Percentiles rank a stretch among this genome's conserved stretches.
These are phyloP conservation scores for Drepana arcuata DNA, from an alignment of 1,140 invertebrate genomes.

Conservation along the genomic window DNA sequence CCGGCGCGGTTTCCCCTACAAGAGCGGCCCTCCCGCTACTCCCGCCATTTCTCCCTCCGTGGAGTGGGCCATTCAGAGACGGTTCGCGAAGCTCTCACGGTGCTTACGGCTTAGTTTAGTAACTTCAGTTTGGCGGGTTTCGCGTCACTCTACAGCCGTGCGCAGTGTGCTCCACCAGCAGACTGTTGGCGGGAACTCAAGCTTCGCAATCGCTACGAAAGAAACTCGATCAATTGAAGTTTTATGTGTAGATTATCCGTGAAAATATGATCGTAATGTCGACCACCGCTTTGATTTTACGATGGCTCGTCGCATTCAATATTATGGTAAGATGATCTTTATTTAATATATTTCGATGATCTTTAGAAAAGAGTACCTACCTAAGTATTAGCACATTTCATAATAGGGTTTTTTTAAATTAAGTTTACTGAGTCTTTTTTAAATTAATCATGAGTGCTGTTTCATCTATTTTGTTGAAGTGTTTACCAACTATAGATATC, in stretches of 20 bases:
- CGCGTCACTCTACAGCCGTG: conserved; percentile 46
- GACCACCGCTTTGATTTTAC: conserved; percentile 22
- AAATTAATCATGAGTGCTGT: neutral
- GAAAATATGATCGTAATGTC: conserved; percentile 40
- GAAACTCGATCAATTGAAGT: conserved; percentile 18
- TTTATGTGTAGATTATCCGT: conserved; percentile 37
- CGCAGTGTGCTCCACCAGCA: conserved; percentile 20
- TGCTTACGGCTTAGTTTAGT: conserved; percentile 50
- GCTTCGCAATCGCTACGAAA: conserved; percentile 24
- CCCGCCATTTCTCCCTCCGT: conserved; percentile 57
- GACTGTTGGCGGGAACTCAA: conserved; percentile 44
- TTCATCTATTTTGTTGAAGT: neutral
- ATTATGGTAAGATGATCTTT: conserved; percentile 41
- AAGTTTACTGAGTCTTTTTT: neutral
- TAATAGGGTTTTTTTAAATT: too few species aligned
- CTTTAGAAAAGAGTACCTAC: neutral
- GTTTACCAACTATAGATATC: neutral
- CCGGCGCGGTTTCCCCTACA: conserved; percentile 61
- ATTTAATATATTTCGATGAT: conserved; percentile 3
- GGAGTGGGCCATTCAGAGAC: conserved; percentile 63
- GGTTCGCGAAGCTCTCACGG: conserved; percentile 60
- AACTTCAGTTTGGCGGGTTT: conserved; percentile 64
- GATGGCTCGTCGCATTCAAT: conserved; percentile 38
- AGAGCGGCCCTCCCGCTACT: conserved; percentile 60
- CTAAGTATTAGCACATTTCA: too few species aligned